A percentile compares a stretch with the other conserved stretches of the same genome.
Conservation (phyloP, 2,113 vertebrate species). For the Brachionichthys hirsutus region DNA sequence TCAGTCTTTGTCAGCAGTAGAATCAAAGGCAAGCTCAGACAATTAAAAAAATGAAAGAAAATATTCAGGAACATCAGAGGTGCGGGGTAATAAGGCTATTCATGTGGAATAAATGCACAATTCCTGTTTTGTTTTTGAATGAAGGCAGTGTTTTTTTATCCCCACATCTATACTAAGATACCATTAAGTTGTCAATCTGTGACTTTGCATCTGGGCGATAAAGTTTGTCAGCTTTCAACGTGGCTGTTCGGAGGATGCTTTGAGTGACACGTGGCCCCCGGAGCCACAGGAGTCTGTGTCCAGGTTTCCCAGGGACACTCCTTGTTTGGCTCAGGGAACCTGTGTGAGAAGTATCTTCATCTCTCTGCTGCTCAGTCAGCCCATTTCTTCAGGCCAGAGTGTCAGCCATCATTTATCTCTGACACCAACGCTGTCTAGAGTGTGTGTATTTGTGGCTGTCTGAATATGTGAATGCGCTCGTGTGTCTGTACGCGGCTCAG, state of each 20-base stretch:
- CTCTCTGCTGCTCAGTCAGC: conserved; percentile 59
- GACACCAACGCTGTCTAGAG: conserved; percentile 61
- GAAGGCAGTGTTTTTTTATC: not conserved
- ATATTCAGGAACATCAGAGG: conserved; percentile 56
- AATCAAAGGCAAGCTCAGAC: conserved; percentile 60
- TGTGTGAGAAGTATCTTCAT: conserved; percentile 76
- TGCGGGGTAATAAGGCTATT: conserved; percentile 38
- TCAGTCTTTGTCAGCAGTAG: conserved; percentile 71
- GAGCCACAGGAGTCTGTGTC: conserved; percentile 60
- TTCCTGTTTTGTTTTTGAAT: conserved; percentile 51
- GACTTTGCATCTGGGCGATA: conserved; percentile 64
- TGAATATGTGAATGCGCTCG: no score
- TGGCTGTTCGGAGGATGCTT: conserved; percentile 65
- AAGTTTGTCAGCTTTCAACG: conserved; percentile 64
- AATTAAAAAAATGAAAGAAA: conserved; percentile 62
- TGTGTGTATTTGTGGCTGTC: conserved; percentile 26
- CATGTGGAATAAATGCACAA: conserved; percentile 37
- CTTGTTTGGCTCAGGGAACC: conserved; percentile 71
- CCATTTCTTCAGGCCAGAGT: conserved; percentile 67
- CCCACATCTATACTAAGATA: not conserved
- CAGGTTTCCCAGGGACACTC: conserved; percentile 69
- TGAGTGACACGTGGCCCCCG: conserved; percentile 74
- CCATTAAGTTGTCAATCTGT: conserved; percentile 68
- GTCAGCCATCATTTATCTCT: conserved; percentile 73
- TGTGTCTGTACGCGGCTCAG: not conserved